Percentiles rank a stretch among this genome's conserved stretches.
phyloP scores from a whole-genome alignment of 2,113 vertebrate genomes.

The Tursiops truncatus region DNA sequence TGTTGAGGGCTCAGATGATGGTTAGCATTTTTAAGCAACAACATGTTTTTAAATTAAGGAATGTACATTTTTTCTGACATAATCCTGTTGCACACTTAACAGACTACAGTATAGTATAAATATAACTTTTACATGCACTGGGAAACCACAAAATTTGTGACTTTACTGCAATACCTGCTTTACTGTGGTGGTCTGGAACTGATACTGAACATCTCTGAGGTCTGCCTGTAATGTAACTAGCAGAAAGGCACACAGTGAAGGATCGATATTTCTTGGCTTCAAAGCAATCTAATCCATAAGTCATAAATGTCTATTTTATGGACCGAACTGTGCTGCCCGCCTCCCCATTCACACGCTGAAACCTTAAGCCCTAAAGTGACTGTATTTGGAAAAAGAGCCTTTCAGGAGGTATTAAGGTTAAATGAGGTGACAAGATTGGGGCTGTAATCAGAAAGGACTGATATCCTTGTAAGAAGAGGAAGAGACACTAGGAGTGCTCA shows the following conservation, averaged over 20 bases:
- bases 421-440: neutral
- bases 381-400: neutral
- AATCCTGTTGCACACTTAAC: neutral
- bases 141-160: neutral
- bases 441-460: neutral
- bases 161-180: neutral
- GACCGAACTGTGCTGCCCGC: neutral
- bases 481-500: accelerated
- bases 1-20: neutral
- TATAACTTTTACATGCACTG: neutral
- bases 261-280: neutral
- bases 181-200: neutral
- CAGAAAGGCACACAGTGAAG: neutral
- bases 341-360: neutral
- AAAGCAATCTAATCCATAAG: neutral
- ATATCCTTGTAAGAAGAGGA: neutral
- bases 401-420: neutral
- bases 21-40: neutral
- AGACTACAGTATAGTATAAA: neutral
- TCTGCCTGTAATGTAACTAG: neutral
- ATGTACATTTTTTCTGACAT: neutral
- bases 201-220: neutral
- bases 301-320: neutral
- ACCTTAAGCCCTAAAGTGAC: neutral
- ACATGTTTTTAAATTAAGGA: neutral